Evolutionary conservation across 2,113 vertebrate species (phyloP).

Genomic region (Siniperca knerii): DNA sequence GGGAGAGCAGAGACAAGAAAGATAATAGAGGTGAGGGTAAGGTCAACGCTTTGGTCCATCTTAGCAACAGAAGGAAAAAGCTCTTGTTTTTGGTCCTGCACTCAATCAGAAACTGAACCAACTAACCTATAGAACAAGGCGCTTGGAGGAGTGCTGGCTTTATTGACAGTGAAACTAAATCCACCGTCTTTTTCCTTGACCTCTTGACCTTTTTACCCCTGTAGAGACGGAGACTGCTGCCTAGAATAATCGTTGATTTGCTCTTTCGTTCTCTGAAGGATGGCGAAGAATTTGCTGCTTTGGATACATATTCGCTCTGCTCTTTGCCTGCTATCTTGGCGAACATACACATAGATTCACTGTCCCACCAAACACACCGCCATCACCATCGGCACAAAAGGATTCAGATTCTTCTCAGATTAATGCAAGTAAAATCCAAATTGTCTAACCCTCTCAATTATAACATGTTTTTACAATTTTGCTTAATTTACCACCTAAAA

Average conservation of each 20-base stretch:
- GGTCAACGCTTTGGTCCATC: slow-evolving; percentile 73
- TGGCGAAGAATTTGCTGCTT: neutral
- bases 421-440: slow-evolving; percentile 6
- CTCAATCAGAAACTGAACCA: slow-evolving; percentile 75
- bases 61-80: slow-evolving; percentile 68
- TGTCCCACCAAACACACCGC: neutral
- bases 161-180: slow-evolving; percentile 74
- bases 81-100: slow-evolving; percentile 72
- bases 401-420: neutral
- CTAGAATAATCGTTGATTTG: slow-evolving; percentile 47
- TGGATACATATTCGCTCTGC: neutral
- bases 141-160: slow-evolving; percentile 46
- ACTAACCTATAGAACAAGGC: slow-evolving; percentile 57
- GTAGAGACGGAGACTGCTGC: slow-evolving; percentile 21
- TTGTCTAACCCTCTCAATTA: neutral
- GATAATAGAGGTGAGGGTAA: slow-evolving; percentile 80
- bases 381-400: neutral
- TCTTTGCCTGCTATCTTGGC: neutral
- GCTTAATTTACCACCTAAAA: slow-evolving; percentile 19
- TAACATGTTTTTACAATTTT: neutral
- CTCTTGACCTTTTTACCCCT: slow-evolving; percentile 40
- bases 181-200: slow-evolving; percentile 37
- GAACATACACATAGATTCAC: neutral
- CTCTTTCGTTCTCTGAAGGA: slow-evolving; percentile 5
- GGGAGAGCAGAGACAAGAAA: slow-evolving; percentile 62